Evolutionary conservation across 2,113 vertebrate genomes (phyloP), one percentile per base, ranked within the genome.

Genomic region (Ceratotherium simum): DNA sequence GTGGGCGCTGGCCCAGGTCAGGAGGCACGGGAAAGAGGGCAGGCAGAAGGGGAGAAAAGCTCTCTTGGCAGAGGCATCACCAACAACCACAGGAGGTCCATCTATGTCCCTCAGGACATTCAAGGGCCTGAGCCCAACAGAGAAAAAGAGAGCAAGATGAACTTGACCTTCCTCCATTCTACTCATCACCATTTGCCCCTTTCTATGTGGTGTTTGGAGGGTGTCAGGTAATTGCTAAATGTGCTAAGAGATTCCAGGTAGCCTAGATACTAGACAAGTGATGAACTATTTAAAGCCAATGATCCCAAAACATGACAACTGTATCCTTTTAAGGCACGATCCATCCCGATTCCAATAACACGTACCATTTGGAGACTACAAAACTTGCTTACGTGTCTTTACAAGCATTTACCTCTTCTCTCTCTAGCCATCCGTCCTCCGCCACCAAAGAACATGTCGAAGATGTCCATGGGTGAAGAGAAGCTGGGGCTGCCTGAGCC

Each of bases 381-480:
- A 56, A 73, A 31, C 54, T 23, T 18, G 73, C 29, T 39, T 21
- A 67, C 14, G 5, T 3, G 29, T 64, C 65, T 54, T 56, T 60
- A 51, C 23, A 79, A 73, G 96, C 95, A 94, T 96, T 98, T 98
- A 99, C 99, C 99, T 99, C 98, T 99, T 97, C 99, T 99, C 97
- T 99, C 99, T 98, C 99, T 99, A 94, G 99, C 99, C 99, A 99
- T 99, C 97, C 99, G 99, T 95, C 99, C 99, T 91, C 99, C 99
- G 67, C 99, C 99, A 93, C 99, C 99, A 98, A 99, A 99, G 98
- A 99, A 99, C 99, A 99, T 99, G 99, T 99, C 99, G 98, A 99
- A 99, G 98, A 99, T 99, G 98, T 99, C 99, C 99, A 99, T 99
- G 56, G 99, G 99, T 27, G 99, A 99, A 21, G 99, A 99, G 98